phyloP scores from a whole-genome alignment of 1,140 invertebrate species.

The Odontomachus brunneus region DNA sequence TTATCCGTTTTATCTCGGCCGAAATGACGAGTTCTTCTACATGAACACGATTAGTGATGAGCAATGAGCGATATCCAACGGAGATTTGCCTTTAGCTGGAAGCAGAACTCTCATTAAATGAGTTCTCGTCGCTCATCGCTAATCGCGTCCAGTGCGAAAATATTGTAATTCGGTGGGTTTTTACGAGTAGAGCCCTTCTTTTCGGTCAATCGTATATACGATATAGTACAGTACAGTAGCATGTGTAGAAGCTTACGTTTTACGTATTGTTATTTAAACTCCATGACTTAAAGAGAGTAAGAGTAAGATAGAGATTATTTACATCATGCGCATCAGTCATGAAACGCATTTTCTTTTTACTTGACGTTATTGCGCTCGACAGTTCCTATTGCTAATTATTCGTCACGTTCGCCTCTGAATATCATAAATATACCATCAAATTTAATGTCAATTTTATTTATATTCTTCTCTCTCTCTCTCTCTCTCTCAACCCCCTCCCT shows the following conservation, averaged over 20 bases:
- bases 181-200: constrained; percentile 12
- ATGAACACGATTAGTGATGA: no score
- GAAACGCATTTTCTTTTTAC: constrained; percentile 39
- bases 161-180: not conserved
- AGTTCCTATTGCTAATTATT: constrained; percentile 61
- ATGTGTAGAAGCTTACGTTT: constrained; percentile 28
- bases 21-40: not conserved
- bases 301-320: constrained; percentile 58
- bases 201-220: constrained; percentile 24
- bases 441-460: constrained; percentile 72
- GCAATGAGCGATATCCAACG: no score
- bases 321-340: no score
- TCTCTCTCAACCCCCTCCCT: no score
- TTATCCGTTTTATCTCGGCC: not conserved
- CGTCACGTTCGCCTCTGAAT: constrained; percentile 27
- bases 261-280: constrained; percentile 28
- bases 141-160: no score
- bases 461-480: constrained; percentile 52
- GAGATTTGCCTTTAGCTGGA: no score
- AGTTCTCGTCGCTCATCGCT: no score
- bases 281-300: constrained; percentile 39
- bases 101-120: no score
- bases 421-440: constrained; percentile 77
- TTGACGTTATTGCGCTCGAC: constrained; percentile 27
- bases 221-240: constrained; percentile 25